These are phyloP conservation scores for Thereva nobilitata DNA, from an alignment of 2,888 invertebrate genomes.

Conservation along the genomic window DNA sequence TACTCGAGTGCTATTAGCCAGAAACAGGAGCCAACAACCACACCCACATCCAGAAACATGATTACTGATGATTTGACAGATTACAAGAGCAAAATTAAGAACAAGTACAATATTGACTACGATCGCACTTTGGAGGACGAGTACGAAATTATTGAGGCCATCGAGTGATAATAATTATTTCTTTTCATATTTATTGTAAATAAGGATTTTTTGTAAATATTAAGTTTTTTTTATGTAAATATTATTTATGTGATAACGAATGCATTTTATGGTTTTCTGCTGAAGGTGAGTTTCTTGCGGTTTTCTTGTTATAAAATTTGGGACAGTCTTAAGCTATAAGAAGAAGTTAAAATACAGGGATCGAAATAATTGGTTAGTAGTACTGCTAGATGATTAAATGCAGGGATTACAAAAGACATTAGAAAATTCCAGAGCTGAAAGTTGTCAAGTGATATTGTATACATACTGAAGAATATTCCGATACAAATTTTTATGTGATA, in stretches of 20 bases:
- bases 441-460: too few species aligned
- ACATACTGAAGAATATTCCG: too few species aligned
- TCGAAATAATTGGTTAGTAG: too few species aligned
- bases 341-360: too few species aligned
- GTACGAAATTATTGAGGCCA: conserved; percentile 59
- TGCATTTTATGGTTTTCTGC: conserved; percentile 14
- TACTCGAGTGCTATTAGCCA: conserved; percentile 45
- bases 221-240: conserved; percentile 13
- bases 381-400: too few species aligned
- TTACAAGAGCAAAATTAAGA: conserved; percentile 57
- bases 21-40: conserved; percentile 19
- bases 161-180: conserved; percentile 49
- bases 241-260: conserved; percentile 22
- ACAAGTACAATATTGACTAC: conserved; percentile 59
- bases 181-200: too few species aligned
- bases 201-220: conserved; percentile 22
- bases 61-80: conserved; percentile 50
- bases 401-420: too few species aligned
- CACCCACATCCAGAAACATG: not conserved
- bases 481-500: too few species aligned
- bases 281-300: not conserved
- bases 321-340: too few species aligned
- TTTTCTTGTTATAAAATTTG: not conserved
- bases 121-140: conserved; percentile 58
- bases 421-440: too few species aligned